Percentiles rank a stretch among this genome's conserved stretches.
Evolutionary conservation across 2,888 invertebrate species (phyloP).

Genomic region (Mamestra brassicae): DNA sequence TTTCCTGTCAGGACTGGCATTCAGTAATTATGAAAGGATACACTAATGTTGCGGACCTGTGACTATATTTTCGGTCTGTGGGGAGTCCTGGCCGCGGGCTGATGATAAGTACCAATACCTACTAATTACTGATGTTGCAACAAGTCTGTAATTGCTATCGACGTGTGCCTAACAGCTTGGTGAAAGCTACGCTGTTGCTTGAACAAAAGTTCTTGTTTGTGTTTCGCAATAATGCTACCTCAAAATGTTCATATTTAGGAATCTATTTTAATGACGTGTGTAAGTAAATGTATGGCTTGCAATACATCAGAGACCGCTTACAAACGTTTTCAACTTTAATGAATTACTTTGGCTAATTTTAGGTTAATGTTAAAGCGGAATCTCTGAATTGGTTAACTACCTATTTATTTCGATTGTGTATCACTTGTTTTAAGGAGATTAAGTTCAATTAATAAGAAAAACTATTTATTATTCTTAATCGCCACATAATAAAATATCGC

Average conservation of each 20-base stretch:
- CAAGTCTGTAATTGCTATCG: background rate
- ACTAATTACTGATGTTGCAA: conserved; percentile 18
- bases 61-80: background rate
- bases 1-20: conserved; percentile 58
- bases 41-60: conserved; percentile 31
- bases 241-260: background rate
- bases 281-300: background rate
- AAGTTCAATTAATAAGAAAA: conserved; percentile 8
- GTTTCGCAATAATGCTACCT: background rate
- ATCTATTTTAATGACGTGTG: background rate
- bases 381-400: background rate
- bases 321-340: background rate
- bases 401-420: background rate
- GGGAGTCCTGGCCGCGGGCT: background rate
- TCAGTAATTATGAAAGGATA: conserved; percentile 55
- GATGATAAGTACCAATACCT: background rate
- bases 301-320: background rate
- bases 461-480: conserved; percentile 5
- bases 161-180: no score
- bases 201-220: background rate
- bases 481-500: conserved; percentile 1
- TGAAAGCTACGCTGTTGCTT: background rate
- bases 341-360: background rate
- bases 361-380: background rate
- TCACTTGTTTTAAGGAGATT: no score